Evolutionary conservation across 2,888 invertebrate species (phyloP), one percentile per base, ranked within the genome.

Genomic region (Eudasyphora cyanicolor): DNA sequence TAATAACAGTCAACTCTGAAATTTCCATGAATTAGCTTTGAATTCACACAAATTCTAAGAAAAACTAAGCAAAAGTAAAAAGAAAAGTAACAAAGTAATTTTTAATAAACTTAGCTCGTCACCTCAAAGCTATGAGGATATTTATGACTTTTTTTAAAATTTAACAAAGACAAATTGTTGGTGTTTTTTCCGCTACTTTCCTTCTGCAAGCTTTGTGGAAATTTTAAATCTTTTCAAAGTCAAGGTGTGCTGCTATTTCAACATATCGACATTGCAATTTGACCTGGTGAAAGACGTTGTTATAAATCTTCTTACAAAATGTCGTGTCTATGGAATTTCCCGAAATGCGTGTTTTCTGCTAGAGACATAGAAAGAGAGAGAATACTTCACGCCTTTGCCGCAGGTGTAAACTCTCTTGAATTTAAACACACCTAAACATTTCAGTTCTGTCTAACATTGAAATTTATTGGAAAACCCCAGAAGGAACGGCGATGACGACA

Each of bases 221-320:
- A 45, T n/a, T 45, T 57, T 7, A 57, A 57, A 29, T 51, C 21
- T 38, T 24, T 0, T 60, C 74, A 84, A 81, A 76, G 82, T 83
- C 82, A 83, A 79, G 79, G 82, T 83, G 75, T 71, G 79, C 49
- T 45, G 35, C 71, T 45, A 60, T 38, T 67, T 42, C 24, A 42
- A 14, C 67, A 17, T 81, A 84, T 84, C 78, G 84, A 84, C 81
- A 84, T 71, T 84, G 71, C 76, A 84, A 67, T 78, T 81, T 81
- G 78, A 81, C 80, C 84, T 81, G 83, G 62, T 27, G 14, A 54
- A 67, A 67, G 32, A 76, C 74, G 73, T 79, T 69, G 60, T 75
- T 77, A 84, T 84, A 84, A 81, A 84, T 84, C 84, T 81, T 76
- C 67, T 42, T 38, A 57, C 51, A 57, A 73, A n/a, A 14, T 35